Evolutionary conservation across 2,113 vertebrate genomes (phyloP).

Genomic region (Pituophis catenifer): DNA sequence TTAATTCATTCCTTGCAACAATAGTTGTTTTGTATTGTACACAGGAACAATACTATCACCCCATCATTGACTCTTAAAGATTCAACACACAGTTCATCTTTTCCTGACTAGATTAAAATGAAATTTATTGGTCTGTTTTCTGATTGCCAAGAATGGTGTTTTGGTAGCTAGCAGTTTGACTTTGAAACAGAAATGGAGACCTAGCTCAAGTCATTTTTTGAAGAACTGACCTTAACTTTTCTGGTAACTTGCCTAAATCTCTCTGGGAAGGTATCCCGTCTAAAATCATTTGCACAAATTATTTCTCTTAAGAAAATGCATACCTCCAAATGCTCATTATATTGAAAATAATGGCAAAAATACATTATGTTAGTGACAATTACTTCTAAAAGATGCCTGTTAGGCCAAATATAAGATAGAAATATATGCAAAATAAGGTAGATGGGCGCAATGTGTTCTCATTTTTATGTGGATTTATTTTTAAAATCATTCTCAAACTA

Average conservation of each 20-base stretch:
- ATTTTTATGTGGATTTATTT: neutral
- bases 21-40: slow-evolving; percentile 50
- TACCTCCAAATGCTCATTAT: neutral
- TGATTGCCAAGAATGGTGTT: neutral
- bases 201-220: neutral
- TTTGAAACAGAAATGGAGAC: neutral
- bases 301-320: neutral
- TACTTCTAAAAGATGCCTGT: neutral
- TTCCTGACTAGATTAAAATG: neutral
- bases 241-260: neutral
- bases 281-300: neutral
- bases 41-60: slow-evolving; percentile 44
- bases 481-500: neutral
- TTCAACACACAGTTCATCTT: neutral
- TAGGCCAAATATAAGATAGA: neutral
- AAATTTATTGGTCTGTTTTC: neutral
- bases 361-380: neutral
- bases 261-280: neutral
- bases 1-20: slow-evolving; percentile 45
- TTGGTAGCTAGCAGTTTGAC: neutral
- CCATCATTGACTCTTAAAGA: no score
- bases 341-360: neutral
- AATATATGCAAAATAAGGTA: neutral
- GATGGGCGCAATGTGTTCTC: neutral
- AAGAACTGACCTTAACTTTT: neutral